Conservation (phyloP, 1,140 invertebrate species). For the Trichonephila clavata region DNA sequence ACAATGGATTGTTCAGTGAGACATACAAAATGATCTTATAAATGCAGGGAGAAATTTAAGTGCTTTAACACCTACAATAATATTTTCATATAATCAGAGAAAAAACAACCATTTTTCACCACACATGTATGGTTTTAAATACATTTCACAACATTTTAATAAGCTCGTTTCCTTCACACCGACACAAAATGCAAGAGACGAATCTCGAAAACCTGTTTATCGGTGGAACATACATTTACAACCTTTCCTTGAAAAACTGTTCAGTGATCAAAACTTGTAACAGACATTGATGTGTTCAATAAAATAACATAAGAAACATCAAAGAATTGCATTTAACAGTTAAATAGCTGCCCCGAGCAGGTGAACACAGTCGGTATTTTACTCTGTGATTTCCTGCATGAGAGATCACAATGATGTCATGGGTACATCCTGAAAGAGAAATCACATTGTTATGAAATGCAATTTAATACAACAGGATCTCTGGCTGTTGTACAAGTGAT, state of each 20-base stretch:
- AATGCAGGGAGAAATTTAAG: background rate
- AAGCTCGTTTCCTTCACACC: constrained; percentile 13
- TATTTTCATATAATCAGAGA: background rate
- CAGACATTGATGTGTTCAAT: background rate
- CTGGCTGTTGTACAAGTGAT: no score
- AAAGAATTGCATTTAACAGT: constrained; percentile 50
- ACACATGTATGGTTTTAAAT: background rate
- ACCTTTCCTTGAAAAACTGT: background rate
- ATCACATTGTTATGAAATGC: no score
- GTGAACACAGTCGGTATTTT: constrained; percentile 73
- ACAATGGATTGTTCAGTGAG: background rate
- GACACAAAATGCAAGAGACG: background rate
- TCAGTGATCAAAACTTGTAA: constrained; percentile 9
- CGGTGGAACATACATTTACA: background rate
- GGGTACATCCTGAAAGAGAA: constrained; percentile 61
- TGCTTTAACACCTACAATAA: background rate
- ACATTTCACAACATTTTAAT: background rate
- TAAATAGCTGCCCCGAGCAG: constrained; percentile 71
- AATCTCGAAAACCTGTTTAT: background rate
- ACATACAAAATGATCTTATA: background rate
- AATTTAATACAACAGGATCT: no score
- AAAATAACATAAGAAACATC: background rate
- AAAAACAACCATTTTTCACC: background rate
- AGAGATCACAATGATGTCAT: constrained; percentile 72
- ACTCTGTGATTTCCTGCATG: background rate